Evolutionary conservation across 2,888 invertebrate genomes (phyloP).

Genomic region (Crocallis elinguaria): DNA sequence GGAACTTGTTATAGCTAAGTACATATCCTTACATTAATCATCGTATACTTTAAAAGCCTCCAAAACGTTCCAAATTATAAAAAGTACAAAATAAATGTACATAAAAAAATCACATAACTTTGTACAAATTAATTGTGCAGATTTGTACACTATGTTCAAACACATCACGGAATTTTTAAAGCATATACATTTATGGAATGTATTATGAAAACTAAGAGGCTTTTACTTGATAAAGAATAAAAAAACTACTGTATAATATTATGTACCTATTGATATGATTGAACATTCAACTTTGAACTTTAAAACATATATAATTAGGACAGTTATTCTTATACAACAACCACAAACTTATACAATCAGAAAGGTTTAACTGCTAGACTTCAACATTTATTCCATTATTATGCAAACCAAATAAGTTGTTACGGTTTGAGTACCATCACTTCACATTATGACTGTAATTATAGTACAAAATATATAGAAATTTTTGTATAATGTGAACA

Average conservation of each 20-base stretch:
- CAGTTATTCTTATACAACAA: background rate
- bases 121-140: conserved; percentile 59
- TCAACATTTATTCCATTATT: background rate
- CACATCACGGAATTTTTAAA: conserved; percentile 28
- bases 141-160: conserved; percentile 47
- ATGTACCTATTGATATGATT: background rate
- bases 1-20: conserved; percentile 82
- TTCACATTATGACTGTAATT: background rate
- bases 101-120: conserved; percentile 67
- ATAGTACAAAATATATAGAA: background rate
- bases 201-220: conserved; percentile 33
- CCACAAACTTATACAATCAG: background rate
- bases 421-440: conserved; percentile 12
- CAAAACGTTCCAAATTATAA: conserved; percentile 72
- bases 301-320: background rate
- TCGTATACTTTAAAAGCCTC: conserved; percentile 85
- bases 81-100: conserved; percentile 61
- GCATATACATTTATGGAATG: conserved; percentile 29
- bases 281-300: conserved; percentile 14
- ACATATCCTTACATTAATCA: conserved; percentile 78
- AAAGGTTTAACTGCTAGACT: background rate
- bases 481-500: background rate
- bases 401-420: background rate
- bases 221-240: conserved; percentile 19
- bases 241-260: background rate